phyloP scores from a whole-genome alignment of 1,140 invertebrate genomes.

The Listronotus oregonensis region DNA sequence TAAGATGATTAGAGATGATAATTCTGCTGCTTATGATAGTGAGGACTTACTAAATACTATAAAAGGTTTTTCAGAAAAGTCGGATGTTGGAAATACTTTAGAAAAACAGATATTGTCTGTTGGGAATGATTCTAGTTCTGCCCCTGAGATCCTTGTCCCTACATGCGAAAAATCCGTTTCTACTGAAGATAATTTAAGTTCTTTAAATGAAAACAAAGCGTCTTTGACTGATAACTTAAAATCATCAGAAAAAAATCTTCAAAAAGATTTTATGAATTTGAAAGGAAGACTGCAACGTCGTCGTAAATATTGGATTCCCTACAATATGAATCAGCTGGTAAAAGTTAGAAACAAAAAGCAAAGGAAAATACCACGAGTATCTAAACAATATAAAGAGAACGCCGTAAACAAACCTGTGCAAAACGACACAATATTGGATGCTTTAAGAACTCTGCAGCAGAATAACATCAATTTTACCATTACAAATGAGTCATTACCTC shows the following conservation, averaged over 20 bases:
- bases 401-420: neutral
- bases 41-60: too few relatives aligned
- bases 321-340: neutral
- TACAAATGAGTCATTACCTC: slow-evolving; percentile 27
- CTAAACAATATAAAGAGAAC: neutral
- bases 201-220: neutral
- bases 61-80: too few relatives aligned
- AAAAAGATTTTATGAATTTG: neutral
- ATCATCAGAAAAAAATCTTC: neutral
- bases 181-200: neutral
- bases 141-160: neutral
- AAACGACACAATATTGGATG: slow-evolving; percentile 23
- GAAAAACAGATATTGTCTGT: too few relatives aligned
- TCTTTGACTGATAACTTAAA: neutral
- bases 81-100: too few relatives aligned
- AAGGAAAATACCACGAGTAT: neutral
- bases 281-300: neutral
- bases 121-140: too few relatives aligned
- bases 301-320: slow-evolving; percentile 5
- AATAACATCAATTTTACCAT: slow-evolving; percentile 43
- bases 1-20: too few relatives aligned
- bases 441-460: slow-evolving; percentile 32
- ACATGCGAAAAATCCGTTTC: neutral
- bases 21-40: too few relatives aligned
- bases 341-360: neutral